Evolutionary conservation across 2,888 invertebrate species (phyloP).

Genomic region (Nephrotoma appendiculata): DNA sequence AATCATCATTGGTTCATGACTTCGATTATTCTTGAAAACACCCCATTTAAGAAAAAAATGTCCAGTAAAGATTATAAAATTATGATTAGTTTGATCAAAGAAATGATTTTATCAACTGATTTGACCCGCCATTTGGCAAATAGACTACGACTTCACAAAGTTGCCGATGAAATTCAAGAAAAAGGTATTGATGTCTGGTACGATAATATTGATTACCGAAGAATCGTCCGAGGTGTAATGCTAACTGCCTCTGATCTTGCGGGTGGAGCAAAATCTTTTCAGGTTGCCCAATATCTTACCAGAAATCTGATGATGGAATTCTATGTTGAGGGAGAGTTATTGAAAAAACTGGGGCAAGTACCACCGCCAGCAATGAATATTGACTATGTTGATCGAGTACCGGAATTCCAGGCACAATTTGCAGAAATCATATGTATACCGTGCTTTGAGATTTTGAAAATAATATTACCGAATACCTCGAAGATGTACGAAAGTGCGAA

Average conservation of each 20-base stretch:
- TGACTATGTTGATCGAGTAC: constrained; percentile 39
- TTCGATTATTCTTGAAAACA: background rate
- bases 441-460: constrained; percentile 38
- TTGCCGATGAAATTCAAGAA: background rate
- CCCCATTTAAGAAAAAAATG: background rate
- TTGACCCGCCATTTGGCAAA: background rate
- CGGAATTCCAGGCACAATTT: constrained; percentile 49
- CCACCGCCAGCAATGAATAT: constrained; percentile 50
- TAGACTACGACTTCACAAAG: background rate
- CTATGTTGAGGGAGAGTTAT: constrained; percentile 40
- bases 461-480: constrained; percentile 37
- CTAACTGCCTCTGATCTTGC: constrained; percentile 49
- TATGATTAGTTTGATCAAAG: background rate
- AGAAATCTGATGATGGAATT: constrained; percentile 21
- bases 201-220: background rate
- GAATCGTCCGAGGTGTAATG: constrained; percentile 15
- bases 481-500: constrained; percentile 20
- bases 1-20: background rate
- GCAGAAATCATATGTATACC: constrained; percentile 43
- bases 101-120: background rate
- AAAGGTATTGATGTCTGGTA: background rate
- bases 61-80: background rate
- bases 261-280: constrained; percentile 43
- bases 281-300: constrained; percentile 37
- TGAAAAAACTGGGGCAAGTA: constrained; percentile 41